Base-by-base conservation (phyloP, 1,140 invertebrate genomes). In the Halesus radiatus region DNA sequence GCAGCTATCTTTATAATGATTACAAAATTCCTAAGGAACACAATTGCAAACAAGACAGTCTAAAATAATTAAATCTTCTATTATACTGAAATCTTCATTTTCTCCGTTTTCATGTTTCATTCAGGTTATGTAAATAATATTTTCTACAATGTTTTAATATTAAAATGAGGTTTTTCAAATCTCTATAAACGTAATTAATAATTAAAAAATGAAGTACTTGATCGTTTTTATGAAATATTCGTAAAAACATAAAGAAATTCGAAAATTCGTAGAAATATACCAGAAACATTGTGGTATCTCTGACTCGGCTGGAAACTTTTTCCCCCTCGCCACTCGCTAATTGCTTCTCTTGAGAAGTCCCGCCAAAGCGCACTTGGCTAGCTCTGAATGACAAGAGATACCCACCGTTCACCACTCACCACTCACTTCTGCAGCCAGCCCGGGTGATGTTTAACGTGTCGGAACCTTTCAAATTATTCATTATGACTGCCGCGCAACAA, bases 271-370 rank as follows among this genome's bases (percentile, higher is more conserved):
- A n/a, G n/a, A n/a, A n/a, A n/a, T n/a, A n/a, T n/a, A 52, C 1
- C n/a, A 50, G 18, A 50, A 50, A 20, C 7, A 50, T 70, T 50
- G 16, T 20, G n/a, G n/a, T 16, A 45, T 20, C 66, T 45, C 1
- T 70, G n/a, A 1, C n/a, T 22, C 18, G 64, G 18, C 26, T 16
- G 23, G 20, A 23, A 52, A 54, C 76, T 73, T 79, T 79, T 80
- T 82, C 70, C 68, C 81, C 78, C 80, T 72, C 20, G 32, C 32
- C 77, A 56, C 76, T 75, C 66, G 77, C 81, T 82, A 82, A 82
- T 82, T 82, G 81, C 78, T 79, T 82, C 81, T 82, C 81, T 80
- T 76, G 81, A 82, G 78, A 52, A 53, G 23, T 52, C 72, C 29
- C 72, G 50, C 62, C 37, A 13, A 29, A 29, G 26, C 64, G 32